Evolutionary conservation across 2,888 invertebrate species (phyloP).

Genomic region (Atethmia centrago): DNA sequence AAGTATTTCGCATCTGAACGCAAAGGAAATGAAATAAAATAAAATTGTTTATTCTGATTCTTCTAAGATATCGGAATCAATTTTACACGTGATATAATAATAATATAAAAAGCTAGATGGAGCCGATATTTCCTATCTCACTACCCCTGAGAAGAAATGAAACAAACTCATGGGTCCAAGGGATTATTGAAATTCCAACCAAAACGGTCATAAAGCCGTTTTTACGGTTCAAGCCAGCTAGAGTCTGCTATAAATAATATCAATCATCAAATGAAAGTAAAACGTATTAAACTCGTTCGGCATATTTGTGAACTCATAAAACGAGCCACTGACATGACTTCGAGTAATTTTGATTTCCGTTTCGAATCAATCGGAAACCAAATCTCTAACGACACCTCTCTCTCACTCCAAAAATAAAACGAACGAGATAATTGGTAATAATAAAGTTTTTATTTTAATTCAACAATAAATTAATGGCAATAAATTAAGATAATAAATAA

Average conservation of each 20-base stretch:
- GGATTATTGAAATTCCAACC: conserved; percentile 5
- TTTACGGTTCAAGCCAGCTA: conserved; percentile 23
- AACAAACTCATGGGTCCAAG: too few relatives aligned
- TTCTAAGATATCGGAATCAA: too few relatives aligned
- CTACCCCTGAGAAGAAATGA: too few relatives aligned
- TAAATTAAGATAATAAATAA: conserved; percentile 86
- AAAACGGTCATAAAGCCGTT: conserved; percentile 9
- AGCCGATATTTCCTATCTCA: too few relatives aligned
- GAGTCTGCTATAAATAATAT: conserved; percentile 52
- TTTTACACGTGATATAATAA: too few relatives aligned
- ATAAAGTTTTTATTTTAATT: conserved; percentile 72
- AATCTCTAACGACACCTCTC: conserved; percentile 31
- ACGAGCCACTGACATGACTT: conserved; percentile 29
- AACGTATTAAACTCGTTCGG: conserved; percentile 49
- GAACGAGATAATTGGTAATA: conserved; percentile 72
- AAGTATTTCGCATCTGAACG: not conserved
- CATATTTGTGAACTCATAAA: conserved; percentile 47
- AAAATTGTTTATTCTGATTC: too few relatives aligned
- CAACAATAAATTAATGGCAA: conserved; percentile 84
- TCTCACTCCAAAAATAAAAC: conserved; percentile 62
- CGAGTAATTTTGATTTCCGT: conserved; percentile 55
- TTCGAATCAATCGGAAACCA: conserved; percentile 29
- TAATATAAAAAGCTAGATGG: too few relatives aligned
- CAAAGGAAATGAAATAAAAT: not conserved
- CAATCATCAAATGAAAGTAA: conserved; percentile 65